Conservation (phyloP, 2,888 invertebrate species). For the Megamerina dolium region DNA sequence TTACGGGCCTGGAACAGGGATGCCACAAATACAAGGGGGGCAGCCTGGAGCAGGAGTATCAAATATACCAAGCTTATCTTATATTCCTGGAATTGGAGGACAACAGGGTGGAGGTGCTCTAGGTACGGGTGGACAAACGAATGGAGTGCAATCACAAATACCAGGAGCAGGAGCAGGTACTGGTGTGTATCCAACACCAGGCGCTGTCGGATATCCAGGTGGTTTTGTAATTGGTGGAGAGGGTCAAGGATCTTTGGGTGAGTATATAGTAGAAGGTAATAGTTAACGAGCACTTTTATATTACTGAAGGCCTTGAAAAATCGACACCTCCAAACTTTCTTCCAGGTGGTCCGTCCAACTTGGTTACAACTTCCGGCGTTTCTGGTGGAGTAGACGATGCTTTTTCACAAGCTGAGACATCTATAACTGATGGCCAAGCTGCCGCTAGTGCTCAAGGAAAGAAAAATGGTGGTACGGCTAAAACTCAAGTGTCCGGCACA, state of each 20-base stretch:
- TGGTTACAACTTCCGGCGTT: conserved; percentile 15
- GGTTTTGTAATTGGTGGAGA: conserved; percentile 3
- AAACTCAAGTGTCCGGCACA: conserved; percentile 76
- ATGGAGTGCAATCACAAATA: background rate
- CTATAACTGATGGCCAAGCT: conserved; percentile 61
- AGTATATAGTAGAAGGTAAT: conserved; percentile 8
- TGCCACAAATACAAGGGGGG: too few relatives aligned
- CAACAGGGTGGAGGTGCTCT: conserved; percentile 9
- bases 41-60: conserved; percentile 9
- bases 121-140: background rate
- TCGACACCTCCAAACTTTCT: background rate
- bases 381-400: conserved; percentile 55
- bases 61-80: conserved; percentile 10
- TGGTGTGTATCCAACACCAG: conserved; percentile 11
- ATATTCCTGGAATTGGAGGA: conserved; percentile 8
- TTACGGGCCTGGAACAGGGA: conserved; percentile 2
- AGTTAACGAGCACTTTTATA: background rate
- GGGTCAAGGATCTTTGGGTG: conserved; percentile 18
- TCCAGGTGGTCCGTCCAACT: conserved; percentile 17
- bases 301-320: too few relatives aligned
- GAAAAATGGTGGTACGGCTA: conserved; percentile 67
- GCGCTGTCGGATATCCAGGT: conserved; percentile 13
- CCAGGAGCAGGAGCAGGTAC: conserved; percentile 6
- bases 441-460: conserved; percentile 72
- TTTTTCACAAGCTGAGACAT: conserved; percentile 63